phyloP scores from a whole-genome alignment of 2,888 invertebrate species.

The Peribatodes rhomboidaria region DNA sequence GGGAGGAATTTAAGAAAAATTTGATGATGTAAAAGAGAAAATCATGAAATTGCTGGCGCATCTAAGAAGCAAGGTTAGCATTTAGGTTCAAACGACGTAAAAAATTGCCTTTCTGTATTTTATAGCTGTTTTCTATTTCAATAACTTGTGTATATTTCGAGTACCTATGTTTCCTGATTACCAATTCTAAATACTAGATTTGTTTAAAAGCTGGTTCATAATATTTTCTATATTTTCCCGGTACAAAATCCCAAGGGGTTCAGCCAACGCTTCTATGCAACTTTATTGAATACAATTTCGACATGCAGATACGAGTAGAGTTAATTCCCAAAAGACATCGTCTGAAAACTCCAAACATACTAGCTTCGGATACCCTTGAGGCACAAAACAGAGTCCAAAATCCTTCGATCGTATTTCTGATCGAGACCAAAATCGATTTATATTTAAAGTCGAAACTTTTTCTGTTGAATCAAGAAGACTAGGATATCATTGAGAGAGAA shows the following conservation, averaged over 20 bases:
- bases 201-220: neutral
- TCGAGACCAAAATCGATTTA: slow-evolving; percentile 52
- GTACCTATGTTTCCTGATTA: neutral
- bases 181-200: neutral
- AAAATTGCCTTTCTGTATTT: too few species aligned
- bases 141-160: neutral
- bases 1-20: too few species aligned
- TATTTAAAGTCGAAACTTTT: slow-evolving; percentile 56
- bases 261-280: slow-evolving; percentile 41
- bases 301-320: slow-evolving; percentile 21
- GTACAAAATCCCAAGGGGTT: slow-evolving; percentile 27
- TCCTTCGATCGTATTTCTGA: too few species aligned
- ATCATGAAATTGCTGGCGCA: too few species aligned
- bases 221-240: slow-evolving; percentile 21
- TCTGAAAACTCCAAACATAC: slow-evolving; percentile 41
- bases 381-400: slow-evolving; percentile 42
- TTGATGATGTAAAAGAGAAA: too few species aligned
- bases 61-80: too few species aligned
- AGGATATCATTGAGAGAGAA: too few species aligned
- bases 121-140: neutral
- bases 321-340: slow-evolving; percentile 25
- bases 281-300: slow-evolving; percentile 45
- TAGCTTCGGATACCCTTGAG: slow-evolving; percentile 35
- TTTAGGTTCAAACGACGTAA: too few species aligned
- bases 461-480: too few species aligned